Base-by-base conservation (phyloP, 1,140 invertebrate genomes). In the Antheraea pernyi region DNA sequence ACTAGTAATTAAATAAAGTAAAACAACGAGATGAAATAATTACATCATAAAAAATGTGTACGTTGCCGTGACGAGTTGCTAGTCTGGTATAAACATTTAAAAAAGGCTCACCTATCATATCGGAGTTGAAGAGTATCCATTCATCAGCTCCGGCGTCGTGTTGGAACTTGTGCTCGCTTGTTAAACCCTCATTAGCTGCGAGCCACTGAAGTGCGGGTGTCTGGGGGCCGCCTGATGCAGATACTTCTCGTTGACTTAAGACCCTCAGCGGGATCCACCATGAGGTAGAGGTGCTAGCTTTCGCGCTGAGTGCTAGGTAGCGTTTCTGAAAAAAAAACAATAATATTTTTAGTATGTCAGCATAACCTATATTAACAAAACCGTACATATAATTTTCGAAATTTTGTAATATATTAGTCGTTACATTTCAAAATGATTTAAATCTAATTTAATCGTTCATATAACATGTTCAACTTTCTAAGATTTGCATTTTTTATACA, bases 181-280 rank as follows among this genome's bases (percentile, higher is more conserved):
- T n/a, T 2, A 81, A 53, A 0, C 89, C 89, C 74, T 89, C 81
- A 7, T 60, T n/a, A 7, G 77, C 68, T 0, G 77, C 77, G 22
- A 91, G 74, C 89, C 89, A 91, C 73, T 86, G 79, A 39, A 89
- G 75, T 3, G 75, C 66, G 53, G 46, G 46, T 13, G 46, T 53
- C 65, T 19, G 4, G 68, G 39, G 11, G 16, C 30, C 22, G 63
- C 22, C 22, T 30, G 22, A 30, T 30, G 9, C 19, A 4, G 18
- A 19, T 3, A 42, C 66, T n/a, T 89, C 87, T 0, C 62, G 58
- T 78, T 84, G 74, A 61, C 83, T 86, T 9, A 86, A 71, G 65
- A 90, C 84, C 30, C 79, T 79, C 7, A 91, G 80, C 0, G 88
- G 88, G 37, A 91, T 82, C 86, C 85, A 90, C 89, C 89, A 91